These are phyloP conservation scores for Ferrisia virgata DNA, from an alignment of 2,888 invertebrate species.

Conservation along the genomic window DNA sequence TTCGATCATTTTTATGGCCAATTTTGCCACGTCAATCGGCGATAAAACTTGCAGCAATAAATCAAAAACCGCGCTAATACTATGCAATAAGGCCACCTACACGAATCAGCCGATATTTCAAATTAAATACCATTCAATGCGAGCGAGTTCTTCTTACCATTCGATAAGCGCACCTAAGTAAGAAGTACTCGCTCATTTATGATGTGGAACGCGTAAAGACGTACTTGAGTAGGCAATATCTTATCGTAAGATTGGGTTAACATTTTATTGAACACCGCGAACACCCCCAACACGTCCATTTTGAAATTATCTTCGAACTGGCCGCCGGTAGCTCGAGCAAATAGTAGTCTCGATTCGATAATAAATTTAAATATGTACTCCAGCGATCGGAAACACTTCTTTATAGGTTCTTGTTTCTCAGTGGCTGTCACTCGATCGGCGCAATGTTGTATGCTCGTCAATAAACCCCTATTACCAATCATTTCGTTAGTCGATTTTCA, in stretches of 20 bases:
- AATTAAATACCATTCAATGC: background rate
- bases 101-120: conserved; percentile 42
- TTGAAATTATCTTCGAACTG: conserved; percentile 85
- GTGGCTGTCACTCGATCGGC: conserved; percentile 82
- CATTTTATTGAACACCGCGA: conserved; percentile 76
- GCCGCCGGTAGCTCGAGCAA: conserved; percentile 81
- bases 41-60: conserved; percentile 68
- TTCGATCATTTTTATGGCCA: conserved; percentile 77
- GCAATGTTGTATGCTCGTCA: conserved; percentile 85
- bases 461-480: conserved; percentile 63
- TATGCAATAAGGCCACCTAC: conserved; percentile 75
- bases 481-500: background rate
- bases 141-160: too few relatives aligned
- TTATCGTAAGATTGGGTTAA: conserved; percentile 67
- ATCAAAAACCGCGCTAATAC: conserved; percentile 79
- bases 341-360: conserved; percentile 80
- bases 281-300: conserved; percentile 74
- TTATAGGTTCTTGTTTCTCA: conserved; percentile 83
- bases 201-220: too few relatives aligned
- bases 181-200: too few relatives aligned
- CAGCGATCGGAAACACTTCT: conserved; percentile 83
- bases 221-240: conserved; percentile 74
- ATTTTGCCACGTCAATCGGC: conserved; percentile 72
- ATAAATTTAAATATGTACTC: conserved; percentile 91
- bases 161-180: too few relatives aligned